Evolutionary conservation across 2,113 vertebrate genomes (phyloP), one percentile per base, ranked within the genome.

Genomic region (Varanus komodoensis): DNA sequence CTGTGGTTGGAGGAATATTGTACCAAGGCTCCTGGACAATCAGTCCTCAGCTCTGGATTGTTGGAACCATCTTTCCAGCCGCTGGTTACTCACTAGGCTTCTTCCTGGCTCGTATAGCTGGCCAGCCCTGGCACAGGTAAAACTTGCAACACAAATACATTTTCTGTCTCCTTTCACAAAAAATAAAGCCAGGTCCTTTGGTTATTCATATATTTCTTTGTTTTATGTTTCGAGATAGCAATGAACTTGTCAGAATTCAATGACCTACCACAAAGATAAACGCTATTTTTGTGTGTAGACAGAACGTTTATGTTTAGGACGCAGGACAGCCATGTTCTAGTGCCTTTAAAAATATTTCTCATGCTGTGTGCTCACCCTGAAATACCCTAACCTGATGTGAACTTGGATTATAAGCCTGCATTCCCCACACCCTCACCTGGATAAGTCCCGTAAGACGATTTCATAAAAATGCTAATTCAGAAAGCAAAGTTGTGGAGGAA

Each of bases 1-100:
- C 99, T 38, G 98, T 99, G 87, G 92, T 99, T 73, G 99, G 98
- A 68, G 99, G 98, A 17, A 94, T 99, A 87, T 97, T 99, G 29
- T 99, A 99, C 95, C 97, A 97, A 96, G 98, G 98, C 3, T 98
- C 99, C 84, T 99, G 99, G 99, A 68, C 2, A 87, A 99, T 99
- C 15, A 2, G 95, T 32, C 98, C 99, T 25, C 95, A 98, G 23
- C 94, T 99, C 21, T 99, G 99, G 99, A 97, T 99, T 86, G 97
- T 99, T 87, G 99, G 99, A 48, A 96, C 97, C 0, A 95, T 99
- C 95, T 99, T 98, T 95, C 99, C 99, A 6, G 95, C 98, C 1
- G 95, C 98, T 19, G 99, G 99, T 4, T 99, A 98, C 48, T 6
- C 82, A 9, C 84, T 99, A 29, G 99, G 99, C 0, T 99, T 99